Evolutionary conservation across 1,140 invertebrate genomes (phyloP).

Genomic region (Drosophila chauvacae): DNA sequence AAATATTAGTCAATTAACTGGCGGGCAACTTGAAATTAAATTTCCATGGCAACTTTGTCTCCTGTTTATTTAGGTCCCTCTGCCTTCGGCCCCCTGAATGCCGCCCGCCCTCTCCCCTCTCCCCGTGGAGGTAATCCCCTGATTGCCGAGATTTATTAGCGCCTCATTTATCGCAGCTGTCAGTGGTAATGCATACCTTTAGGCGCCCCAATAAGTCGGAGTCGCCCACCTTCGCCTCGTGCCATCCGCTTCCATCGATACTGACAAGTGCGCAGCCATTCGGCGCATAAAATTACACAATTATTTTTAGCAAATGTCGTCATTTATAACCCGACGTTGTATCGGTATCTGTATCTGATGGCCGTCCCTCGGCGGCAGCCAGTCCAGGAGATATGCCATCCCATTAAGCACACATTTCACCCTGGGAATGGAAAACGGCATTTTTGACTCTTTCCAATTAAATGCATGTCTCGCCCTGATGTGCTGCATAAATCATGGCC

Average conservation of each 20-base stretch:
- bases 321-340: constrained; percentile 52
- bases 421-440: constrained; percentile 4
- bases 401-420: constrained; percentile 18
- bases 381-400: constrained; percentile 7
- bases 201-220: constrained; percentile 40
- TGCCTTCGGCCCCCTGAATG: no score
- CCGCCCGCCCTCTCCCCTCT: no score
- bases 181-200: constrained; percentile 60
- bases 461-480: constrained; percentile 33
- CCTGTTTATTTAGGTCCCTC: constrained; percentile 5
- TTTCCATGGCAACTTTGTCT: constrained; percentile 24
- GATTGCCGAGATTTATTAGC: constrained; percentile 64
- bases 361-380: constrained; percentile 16
- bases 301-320: constrained; percentile 71
- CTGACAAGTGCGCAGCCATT: constrained; percentile 62
- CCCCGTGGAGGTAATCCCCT: constrained; percentile 5
- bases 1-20: constrained; percentile 52
- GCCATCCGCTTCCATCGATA: constrained; percentile 52
- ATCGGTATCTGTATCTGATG: constrained; percentile 19
- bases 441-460: constrained; percentile 46
- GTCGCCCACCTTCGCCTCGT: constrained; percentile 17
- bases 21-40: constrained; percentile 41
- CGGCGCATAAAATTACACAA: constrained; percentile 60
- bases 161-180: constrained; percentile 64
- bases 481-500: constrained; percentile 44